Evolutionary conservation across 2,888 invertebrate species (phyloP).

Genomic region (Punctoribates punctum): DNA sequence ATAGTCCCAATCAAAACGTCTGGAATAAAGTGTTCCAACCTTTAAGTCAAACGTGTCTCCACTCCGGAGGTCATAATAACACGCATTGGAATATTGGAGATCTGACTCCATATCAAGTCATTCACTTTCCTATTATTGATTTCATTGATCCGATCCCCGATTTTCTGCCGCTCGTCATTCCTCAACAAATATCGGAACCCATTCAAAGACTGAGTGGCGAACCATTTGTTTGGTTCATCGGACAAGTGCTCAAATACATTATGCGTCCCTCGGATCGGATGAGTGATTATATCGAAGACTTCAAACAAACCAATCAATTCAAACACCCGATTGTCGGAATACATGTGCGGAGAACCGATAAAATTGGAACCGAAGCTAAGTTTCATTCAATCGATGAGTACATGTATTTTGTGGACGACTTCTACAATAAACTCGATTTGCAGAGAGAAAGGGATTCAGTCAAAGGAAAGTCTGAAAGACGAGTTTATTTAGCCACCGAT

Average conservation of each 20-base stretch:
- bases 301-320: conserved; percentile 46
- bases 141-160: conserved; percentile 79
- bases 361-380: conserved; percentile 94
- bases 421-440: conserved; percentile 66
- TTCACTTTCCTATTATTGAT: conserved; percentile 97
- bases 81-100: conserved; percentile 65
- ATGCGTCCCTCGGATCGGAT: conserved; percentile 58
- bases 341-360: conserved; percentile 62
- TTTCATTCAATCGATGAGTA: conserved; percentile 92
- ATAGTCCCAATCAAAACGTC: conserved; percentile 60
- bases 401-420: conserved; percentile 86
- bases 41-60: conserved; percentile 76
- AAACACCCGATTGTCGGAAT: conserved; percentile 52
- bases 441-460: not conserved
- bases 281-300: conserved; percentile 44
- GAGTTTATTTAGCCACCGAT: conserved; percentile 49
- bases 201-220: conserved; percentile 75
- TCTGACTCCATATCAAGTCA: conserved; percentile 67
- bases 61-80: conserved; percentile 63
- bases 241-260: conserved; percentile 88
- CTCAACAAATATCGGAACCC: conserved; percentile 79
- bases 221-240: conserved; percentile 96
- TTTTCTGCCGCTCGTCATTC: conserved; percentile 82
- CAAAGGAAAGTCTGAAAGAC: conserved; percentile 42
- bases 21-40: conserved; percentile 94